A percentile compares a stretch with the other conserved stretches of the same genome.
These are phyloP conservation scores for Calyptommatus sinebrachiatus DNA, from an alignment of 2,113 vertebrate species.

Conservation along the genomic window DNA sequence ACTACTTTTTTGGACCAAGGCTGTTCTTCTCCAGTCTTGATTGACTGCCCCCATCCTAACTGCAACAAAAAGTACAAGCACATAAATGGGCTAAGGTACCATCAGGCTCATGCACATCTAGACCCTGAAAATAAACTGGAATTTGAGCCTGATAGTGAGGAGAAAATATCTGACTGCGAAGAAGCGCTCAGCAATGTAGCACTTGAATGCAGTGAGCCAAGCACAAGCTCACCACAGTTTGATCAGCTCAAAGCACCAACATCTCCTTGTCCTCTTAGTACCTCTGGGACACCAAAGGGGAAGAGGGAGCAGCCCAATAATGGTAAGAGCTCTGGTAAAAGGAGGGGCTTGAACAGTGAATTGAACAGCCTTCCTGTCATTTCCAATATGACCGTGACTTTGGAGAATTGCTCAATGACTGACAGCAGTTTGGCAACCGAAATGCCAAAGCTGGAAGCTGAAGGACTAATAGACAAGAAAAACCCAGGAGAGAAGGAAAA, in stretches of 20 bases:
- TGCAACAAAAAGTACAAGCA: constrained; percentile 99
- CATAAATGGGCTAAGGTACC: constrained; percentile 96
- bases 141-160: constrained; percentile 90
- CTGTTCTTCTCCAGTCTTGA: constrained; percentile 91
- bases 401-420: constrained; percentile 83
- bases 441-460: constrained; percentile 97
- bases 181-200: constrained; percentile 82
- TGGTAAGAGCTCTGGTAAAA: constrained; percentile 87
- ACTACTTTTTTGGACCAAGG: constrained; percentile 90
- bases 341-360: constrained; percentile 85
- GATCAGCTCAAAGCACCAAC: constrained; percentile 81
- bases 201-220: constrained; percentile 83
- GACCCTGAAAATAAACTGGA: constrained; percentile 91
- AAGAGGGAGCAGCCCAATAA: constrained; percentile 85
- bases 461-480: constrained; percentile 94
- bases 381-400: constrained; percentile 91
- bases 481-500: constrained; percentile 78
- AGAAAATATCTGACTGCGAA: constrained; percentile 93
- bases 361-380: constrained; percentile 91
- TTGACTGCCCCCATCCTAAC: constrained; percentile 97
- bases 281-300: constrained; percentile 86
- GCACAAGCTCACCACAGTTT: constrained; percentile 69
- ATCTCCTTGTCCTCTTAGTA: constrained; percentile 81
- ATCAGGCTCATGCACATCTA: constrained; percentile 96
- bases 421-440: constrained; percentile 83